These are phyloP conservation scores for Chelmon rostratus DNA, from an alignment of 2,797 vertebrate genomes.

Conservation along the genomic window DNA sequence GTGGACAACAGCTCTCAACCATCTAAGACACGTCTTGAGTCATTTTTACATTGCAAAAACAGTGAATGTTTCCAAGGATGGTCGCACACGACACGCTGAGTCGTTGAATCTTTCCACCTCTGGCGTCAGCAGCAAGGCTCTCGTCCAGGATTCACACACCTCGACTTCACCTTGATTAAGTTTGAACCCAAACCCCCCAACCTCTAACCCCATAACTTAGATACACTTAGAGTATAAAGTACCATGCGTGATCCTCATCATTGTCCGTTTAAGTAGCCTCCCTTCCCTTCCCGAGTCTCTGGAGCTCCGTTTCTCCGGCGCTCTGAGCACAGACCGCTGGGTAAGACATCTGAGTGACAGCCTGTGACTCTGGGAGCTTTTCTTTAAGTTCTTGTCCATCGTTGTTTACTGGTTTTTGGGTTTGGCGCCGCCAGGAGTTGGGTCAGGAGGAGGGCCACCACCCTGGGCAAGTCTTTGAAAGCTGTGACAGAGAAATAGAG, in stretches of 20 bases:
- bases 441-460: constrained; percentile 80
- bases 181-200: constrained; percentile 42
- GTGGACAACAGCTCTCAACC: constrained; percentile 64
- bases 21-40: constrained; percentile 61
- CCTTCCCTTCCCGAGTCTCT: constrained; percentile 52
- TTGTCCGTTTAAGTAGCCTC: constrained; percentile 55
- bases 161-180: constrained; percentile 47
- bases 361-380: constrained; percentile 70
- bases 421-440: constrained; percentile 86
- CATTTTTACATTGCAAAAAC: constrained; percentile 54
- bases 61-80: constrained; percentile 45
- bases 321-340: constrained; percentile 75
- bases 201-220: constrained; percentile 46
- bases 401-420: constrained; percentile 81
- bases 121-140: constrained; percentile 53
- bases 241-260: constrained; percentile 61
- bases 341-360: constrained; percentile 88
- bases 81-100: constrained; percentile 28
- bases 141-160: constrained; percentile 55
- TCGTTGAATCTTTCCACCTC: constrained; percentile 38
- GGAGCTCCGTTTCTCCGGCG: constrained; percentile 53
- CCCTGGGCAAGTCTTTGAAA: constrained; percentile 83
- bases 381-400: constrained; percentile 52
- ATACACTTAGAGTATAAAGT: constrained; percentile 67
- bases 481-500: constrained; percentile 63